Evolutionary conservation across 64 coral and sea anemone genomes (phyloP), one percentile per base, ranked within the genome.

Genomic region (Orbicella faveolata): DNA sequence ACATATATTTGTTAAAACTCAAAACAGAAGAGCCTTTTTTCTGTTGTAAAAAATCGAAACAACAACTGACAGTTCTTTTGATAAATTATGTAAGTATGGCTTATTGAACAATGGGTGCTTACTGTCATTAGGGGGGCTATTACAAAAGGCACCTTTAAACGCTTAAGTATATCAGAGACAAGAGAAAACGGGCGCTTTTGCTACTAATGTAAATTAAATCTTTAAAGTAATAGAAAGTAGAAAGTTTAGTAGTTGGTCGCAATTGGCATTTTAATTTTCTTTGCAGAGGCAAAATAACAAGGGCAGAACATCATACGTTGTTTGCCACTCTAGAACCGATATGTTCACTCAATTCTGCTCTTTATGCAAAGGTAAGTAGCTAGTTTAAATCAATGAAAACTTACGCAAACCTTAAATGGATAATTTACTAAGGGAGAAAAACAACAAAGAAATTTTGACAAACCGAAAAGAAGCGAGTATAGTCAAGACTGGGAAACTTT

Each of bases 241-340:
- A 48, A 48, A 59, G 55, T 59, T 15, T 59, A 16, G 55, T 59
- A 23, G 18, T 48, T 85, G 48, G 68, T 59, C 52, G 7, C 6
- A 20, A 68, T 68, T 68, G 18, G 7, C 65, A 2, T 37, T 20
- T 74, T 13, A 11, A 26, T 73, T 82, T 35, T 52, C 23, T 65
- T 15, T 86, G 73, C 18, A 93, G 88, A 63, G 75, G 87, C 59
- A 88, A 88, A 51, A 79, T 93, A 6, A 77, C 63, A 52, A 76
- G 79, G 76, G 92, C 87, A 2, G 92, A 93, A 30, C 79, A 93
- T 34, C 87, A 89, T 87, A 93, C 79, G 14, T 16, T 93, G n/a
- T 93, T 93, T 89, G 92, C 87, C 10, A 70, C 70, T 18, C 12
- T 93, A 54, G 78, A 93, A 35, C 92, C 92, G 2, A 93, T 93